phyloP scores from a whole-genome alignment of 2,113 vertebrate genomes.

The Urocitellus parryii region DNA sequence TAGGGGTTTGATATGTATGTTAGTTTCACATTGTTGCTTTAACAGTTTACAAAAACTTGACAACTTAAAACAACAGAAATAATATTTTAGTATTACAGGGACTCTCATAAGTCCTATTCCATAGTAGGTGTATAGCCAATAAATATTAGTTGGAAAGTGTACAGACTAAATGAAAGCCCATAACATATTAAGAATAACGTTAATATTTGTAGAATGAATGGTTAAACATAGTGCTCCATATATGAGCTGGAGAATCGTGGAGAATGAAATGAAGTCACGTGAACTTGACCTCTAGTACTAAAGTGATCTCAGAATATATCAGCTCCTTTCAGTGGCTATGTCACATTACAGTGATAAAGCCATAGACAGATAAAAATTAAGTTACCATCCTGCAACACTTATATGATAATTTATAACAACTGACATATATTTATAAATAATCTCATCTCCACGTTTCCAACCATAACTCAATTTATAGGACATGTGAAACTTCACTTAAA shows the following conservation, averaged over 20 bases:
- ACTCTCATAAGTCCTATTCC: background rate
- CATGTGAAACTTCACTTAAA: conserved; percentile 41
- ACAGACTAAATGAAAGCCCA: background rate
- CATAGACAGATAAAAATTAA: background rate
- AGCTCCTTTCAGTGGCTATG: background rate
- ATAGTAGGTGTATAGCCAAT: background rate
- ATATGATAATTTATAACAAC: background rate
- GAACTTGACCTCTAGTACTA: background rate
- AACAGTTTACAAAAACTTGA: background rate
- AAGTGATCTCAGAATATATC: background rate
- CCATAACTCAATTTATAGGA: background rate
- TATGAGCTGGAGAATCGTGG: background rate
- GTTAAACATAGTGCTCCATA: background rate
- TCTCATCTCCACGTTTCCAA: background rate
- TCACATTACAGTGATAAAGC: background rate
- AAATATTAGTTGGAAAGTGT: background rate
- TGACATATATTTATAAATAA: conserved; percentile 17
- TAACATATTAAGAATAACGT: background rate
- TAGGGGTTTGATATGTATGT: background rate
- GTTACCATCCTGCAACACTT: background rate
- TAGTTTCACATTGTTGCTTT: background rate
- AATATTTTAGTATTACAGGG: background rate
- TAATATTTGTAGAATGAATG: background rate
- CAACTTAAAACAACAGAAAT: background rate
- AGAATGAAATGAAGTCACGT: background rate